A percentile compares a stretch with the other conserved stretches of the same genome.
Evolutionary conservation across 1,140 invertebrate genomes (phyloP).

Genomic region (Melipona quadrifasciata): DNA sequence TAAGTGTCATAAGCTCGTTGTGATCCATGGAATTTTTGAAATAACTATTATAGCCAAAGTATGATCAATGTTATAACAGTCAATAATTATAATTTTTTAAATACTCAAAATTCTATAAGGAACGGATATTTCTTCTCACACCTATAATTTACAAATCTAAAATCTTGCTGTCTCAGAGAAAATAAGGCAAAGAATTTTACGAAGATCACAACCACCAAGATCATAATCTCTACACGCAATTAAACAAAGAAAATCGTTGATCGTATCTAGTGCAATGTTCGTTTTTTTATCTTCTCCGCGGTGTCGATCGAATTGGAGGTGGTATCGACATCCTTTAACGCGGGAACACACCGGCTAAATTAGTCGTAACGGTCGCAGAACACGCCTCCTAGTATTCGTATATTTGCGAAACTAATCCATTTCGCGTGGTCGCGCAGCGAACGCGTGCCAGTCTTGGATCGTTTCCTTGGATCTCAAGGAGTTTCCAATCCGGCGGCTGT

Average conservation of each 20-base stretch:
- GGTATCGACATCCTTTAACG: conserved; percentile 44
- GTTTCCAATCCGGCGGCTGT: conserved; percentile 60
- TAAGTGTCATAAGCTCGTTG: too few species aligned
- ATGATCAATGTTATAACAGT: too few species aligned
- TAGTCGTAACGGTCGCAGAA: conserved; percentile 57
- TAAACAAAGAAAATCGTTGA: not conserved
- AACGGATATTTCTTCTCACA: too few species aligned
- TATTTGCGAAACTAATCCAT: conserved; percentile 64
- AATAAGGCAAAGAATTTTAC: too few species aligned
- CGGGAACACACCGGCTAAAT: conserved; percentile 50
- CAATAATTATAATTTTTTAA: too few species aligned
- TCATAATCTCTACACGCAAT: not conserved
- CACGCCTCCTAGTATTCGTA: conserved; percentile 52
- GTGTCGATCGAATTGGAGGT: conserved; percentile 24
- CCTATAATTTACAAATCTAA: too few species aligned
- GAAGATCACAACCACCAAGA: too few species aligned
- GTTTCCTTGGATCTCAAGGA: conserved; percentile 52
- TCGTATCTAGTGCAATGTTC: not conserved
- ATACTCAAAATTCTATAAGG: too few species aligned
- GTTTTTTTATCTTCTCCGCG: not conserved
- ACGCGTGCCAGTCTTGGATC: conserved; percentile 28
- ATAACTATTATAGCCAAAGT: too few species aligned
- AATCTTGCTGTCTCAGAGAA: too few species aligned
- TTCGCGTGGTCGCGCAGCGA: conserved; percentile 27
- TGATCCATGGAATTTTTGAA: too few species aligned